Evolutionary conservation across 1,140 invertebrate species (phyloP).

Genomic region (Vollenhovia emeryi): DNA sequence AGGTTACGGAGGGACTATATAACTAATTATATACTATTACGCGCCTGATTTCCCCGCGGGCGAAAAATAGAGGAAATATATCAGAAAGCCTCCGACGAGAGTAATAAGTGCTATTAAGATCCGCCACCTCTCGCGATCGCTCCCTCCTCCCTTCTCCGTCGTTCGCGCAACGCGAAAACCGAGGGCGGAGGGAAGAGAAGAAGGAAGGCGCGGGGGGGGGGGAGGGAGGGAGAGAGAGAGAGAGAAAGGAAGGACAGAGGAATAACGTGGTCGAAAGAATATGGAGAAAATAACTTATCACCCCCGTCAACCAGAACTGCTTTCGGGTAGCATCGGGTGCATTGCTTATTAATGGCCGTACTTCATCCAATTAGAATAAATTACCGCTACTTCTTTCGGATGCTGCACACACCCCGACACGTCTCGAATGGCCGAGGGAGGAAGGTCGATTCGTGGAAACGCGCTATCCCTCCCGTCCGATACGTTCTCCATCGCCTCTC

Average conservation of each 20-base stretch:
- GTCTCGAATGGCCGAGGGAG: neutral
- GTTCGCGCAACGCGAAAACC: slow-evolving; percentile 40
- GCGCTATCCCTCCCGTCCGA: neutral
- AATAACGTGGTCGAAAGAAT: slow-evolving; percentile 36
- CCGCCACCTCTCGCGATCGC: slow-evolving; percentile 68
- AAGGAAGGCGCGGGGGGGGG: neutral
- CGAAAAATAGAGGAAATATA: slow-evolving; percentile 84
- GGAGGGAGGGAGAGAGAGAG: neutral
- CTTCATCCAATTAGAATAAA: slow-evolving; percentile 83
- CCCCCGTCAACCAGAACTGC: slow-evolving; percentile 21
- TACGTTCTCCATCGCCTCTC: neutral
- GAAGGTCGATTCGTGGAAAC: slow-evolving; percentile 39
- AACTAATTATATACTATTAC: slow-evolving; percentile 84
- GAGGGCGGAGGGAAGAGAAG: slow-evolving; percentile 46
- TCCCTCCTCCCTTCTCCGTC: neutral
- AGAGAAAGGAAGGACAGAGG: slow-evolving; percentile 5
- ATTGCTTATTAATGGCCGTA: slow-evolving; percentile 81
- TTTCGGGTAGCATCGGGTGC: slow-evolving; percentile 63
- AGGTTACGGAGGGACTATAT: slow-evolving; percentile 81
- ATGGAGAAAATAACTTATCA: slow-evolving; percentile 41
- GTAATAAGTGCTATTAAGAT: slow-evolving; percentile 84
- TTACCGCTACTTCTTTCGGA: slow-evolving; percentile 70
- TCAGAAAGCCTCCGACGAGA: slow-evolving; percentile 80
- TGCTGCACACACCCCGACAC: neutral
- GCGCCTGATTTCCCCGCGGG: slow-evolving; percentile 84